These are phyloP conservation scores for Leptinotarsa texana DNA, from an alignment of 1,140 invertebrate genomes.

Conservation along the genomic window DNA sequence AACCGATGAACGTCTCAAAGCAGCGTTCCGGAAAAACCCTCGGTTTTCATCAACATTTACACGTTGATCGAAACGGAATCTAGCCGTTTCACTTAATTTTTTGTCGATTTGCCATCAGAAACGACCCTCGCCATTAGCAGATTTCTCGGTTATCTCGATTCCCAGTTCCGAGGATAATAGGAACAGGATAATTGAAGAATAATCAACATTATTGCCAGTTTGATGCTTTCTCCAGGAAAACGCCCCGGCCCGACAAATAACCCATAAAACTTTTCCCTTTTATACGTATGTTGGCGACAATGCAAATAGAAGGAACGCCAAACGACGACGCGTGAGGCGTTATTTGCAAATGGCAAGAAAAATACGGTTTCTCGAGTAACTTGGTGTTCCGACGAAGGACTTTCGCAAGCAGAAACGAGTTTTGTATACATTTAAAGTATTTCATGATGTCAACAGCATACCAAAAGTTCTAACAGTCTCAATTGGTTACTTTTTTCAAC, in stretches of 20 bases:
- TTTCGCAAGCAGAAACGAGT: neutral
- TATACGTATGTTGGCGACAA: neutral
- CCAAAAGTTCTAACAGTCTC: no score
- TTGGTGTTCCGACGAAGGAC: neutral
- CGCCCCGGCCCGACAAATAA: neutral
- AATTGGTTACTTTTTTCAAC: no score
- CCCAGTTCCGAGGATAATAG: neutral
- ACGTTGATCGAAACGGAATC: neutral
- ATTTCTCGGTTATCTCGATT: conserved; percentile 1
- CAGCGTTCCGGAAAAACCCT: neutral
- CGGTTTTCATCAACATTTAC: neutral
- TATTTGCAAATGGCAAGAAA: neutral
- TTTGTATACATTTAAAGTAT: no score
- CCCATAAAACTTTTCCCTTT: neutral
- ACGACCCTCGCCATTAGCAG: neutral
- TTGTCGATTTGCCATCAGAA: neutral
- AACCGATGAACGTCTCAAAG: neutral
- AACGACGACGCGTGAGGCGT: neutral
- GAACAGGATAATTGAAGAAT: neutral
- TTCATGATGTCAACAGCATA: no score
- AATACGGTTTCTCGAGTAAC: neutral
- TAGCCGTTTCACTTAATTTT: neutral
- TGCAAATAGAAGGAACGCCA: neutral
- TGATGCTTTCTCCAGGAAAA: neutral
- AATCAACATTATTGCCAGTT: neutral